Base-by-base conservation (phyloP, 2,797 vertebrate genomes). In the Momotus momota region DNA sequence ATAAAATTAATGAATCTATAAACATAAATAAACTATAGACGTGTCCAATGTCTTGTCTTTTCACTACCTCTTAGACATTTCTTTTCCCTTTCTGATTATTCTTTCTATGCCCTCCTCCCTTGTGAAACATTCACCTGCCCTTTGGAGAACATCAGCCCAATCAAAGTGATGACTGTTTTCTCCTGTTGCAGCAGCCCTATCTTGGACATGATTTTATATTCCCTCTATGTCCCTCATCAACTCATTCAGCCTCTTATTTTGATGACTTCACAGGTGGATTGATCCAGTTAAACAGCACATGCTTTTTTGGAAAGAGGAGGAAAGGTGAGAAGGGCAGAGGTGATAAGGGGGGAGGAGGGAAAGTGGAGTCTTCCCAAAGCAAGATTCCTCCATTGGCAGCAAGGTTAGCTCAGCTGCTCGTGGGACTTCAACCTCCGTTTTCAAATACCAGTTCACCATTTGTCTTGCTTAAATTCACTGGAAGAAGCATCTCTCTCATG, bases 101-200 rank as follows among this genome's bases (percentile, higher is more conserved):
- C 75, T 72, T 86, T 19, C 20, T 26, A 1, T 48, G 6, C 0
- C 25, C 8, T 4, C 25, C 8, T 23, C 3, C 12, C 20, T 43
- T 85, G 54, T 57, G 85, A 78, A 91, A 78, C 22, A 83, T 73
- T 78, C 65, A 74, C 14, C n/a, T 83, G 35, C 16, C 23, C 27
- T 82, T 90, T 82, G 43, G 31, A 73, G 33, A 86, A 14, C 51
- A 89, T 26, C 48, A 70, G 10, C 23, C 12, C 31, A 33, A 26
- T 35, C 4, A 41, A 60, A 66, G 12, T 22, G 21, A 52, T 45
- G 15, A 22, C 26, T 70, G 4, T 43, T 51, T 80, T 31, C 60
- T 89, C 43, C 61, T 54, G 43, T 10, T 40, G 54, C n/a, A 61
- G 41, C 49, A 81, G 16, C 14, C 8, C 9, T 55, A 7, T 13